Conservation (phyloP, 2,113 vertebrate species). For the Alosa alosa region DNA sequence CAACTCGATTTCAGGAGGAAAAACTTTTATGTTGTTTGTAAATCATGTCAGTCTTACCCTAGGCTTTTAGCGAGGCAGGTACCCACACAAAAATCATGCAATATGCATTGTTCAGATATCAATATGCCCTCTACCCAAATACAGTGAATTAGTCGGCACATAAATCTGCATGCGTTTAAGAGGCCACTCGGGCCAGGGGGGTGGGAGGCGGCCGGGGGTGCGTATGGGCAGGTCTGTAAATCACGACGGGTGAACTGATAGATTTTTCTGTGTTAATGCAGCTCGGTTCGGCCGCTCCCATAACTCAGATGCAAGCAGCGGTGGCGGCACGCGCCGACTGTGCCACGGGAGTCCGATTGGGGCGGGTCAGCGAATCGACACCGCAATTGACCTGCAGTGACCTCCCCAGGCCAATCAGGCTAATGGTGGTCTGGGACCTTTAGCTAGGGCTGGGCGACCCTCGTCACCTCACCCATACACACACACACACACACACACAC, state of each 20-base stretch:
- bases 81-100: conserved; percentile 15
- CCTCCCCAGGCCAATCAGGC: conserved; percentile 71
- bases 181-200: conserved; percentile 50
- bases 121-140: conserved; percentile 51
- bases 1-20: background rate
- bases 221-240: conserved; percentile 58
- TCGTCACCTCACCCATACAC: conserved; percentile 32
- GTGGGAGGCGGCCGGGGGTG: background rate
- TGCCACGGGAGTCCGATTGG: conserved; percentile 47
- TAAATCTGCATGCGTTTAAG: conserved; percentile 69
- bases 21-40: conserved; percentile 9
- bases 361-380: conserved; percentile 68
- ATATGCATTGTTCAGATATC: conserved; percentile 40
- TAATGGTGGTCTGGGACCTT: conserved; percentile 62
- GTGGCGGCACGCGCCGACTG: conserved; percentile 45
- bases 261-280: conserved; percentile 74
- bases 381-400: conserved; percentile 68
- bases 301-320: conserved; percentile 63
- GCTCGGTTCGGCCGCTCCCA: conserved; percentile 53
- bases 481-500: background rate
- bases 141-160: conserved; percentile 60
- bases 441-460: conserved; percentile 12
- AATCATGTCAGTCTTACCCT: background rate
- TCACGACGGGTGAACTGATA: conserved; percentile 69
- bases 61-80: conserved; percentile 24